phyloP scores from a whole-genome alignment of 1,140 invertebrate species.

The Aphelinus atriplicis region DNA sequence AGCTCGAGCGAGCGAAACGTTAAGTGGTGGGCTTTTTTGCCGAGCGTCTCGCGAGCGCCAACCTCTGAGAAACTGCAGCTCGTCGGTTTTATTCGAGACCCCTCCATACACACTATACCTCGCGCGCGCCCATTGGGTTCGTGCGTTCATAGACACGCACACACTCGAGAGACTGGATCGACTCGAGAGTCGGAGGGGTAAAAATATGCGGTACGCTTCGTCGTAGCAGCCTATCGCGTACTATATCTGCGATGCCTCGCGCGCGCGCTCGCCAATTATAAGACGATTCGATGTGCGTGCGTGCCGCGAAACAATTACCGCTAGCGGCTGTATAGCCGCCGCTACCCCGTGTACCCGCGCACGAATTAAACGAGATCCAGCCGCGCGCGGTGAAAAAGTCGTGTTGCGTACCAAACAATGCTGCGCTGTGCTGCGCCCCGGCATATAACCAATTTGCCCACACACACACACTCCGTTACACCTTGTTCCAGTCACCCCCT shows the following conservation, averaged over 20 bases:
- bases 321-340: no score
- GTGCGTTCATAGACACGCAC: conserved; percentile 3
- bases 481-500: no score
- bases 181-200: neutral
- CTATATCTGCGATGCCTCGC: conserved; percentile 53
- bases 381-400: no score
- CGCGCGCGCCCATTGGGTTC: conserved; percentile 32
- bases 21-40: conserved; percentile 26
- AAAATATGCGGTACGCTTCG: no score
- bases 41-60: conserved; percentile 4
- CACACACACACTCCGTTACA: no score
- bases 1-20: neutral
- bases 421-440: no score
- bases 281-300: conserved; percentile 56
- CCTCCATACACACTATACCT: conserved; percentile 30
- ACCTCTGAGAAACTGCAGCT: conserved; percentile 22
- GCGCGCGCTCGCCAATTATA: conserved; percentile 49
- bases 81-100: conserved; percentile 28
- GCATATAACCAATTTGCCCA: no score
- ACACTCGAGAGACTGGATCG: neutral
- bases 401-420: no score
- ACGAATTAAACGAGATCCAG: no score
- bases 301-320: conserved; percentile 52
- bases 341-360: no score
- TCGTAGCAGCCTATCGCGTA: conserved; percentile 46